Evolutionary conservation across 2,797 vertebrate genomes (phyloP), one percentile per base, ranked within the genome.

Genomic region (Corythornis leucogaster): DNA sequence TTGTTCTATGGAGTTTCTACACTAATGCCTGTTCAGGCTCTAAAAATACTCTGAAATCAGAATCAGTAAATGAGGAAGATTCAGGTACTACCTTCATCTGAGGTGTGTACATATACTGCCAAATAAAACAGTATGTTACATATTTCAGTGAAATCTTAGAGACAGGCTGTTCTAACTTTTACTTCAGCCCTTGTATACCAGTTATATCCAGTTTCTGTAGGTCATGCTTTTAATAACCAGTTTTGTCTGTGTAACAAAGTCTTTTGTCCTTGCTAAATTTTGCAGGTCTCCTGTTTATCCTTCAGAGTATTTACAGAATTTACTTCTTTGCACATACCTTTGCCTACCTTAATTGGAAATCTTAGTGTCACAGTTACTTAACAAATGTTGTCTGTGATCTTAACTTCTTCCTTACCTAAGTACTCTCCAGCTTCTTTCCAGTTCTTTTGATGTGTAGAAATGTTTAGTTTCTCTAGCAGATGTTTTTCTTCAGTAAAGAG

Each of bases 381-480:
- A 58, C 40, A 81, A 40, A 67, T 31, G 15, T 21, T 31, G 26
- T 66, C 66, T 89, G 42, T 63, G 61, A 80, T 86, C 46, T 68
- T 92, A 74, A 77, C 42, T 85, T 82, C 43, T 82, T 81, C 70
- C 78, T 86, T 74, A 80, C 43, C 78, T 43, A 59, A 67, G 26
- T 70, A 73, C 48, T 81, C 57, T 54, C 11, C 50, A 81, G 74
- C 61, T 86, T 73, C 31, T 94, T 40, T 81, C 25, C 15, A 20
- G 8, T 77, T 76, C 80, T 90, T 93, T 91, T 78, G 64, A 85
- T 77, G 46, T 81, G 54, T 50, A 78, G 83, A 22, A 81, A 50
- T 38, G 51, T 82, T 90, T 92, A 61, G 64, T 89, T 92, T 87
- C 68, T 83, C 42, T 61, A 64, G 42, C 89, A 93, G 86, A 78